phyloP scores from a whole-genome alignment of 1,140 invertebrate species.

The Stegodyphus dumicola region DNA sequence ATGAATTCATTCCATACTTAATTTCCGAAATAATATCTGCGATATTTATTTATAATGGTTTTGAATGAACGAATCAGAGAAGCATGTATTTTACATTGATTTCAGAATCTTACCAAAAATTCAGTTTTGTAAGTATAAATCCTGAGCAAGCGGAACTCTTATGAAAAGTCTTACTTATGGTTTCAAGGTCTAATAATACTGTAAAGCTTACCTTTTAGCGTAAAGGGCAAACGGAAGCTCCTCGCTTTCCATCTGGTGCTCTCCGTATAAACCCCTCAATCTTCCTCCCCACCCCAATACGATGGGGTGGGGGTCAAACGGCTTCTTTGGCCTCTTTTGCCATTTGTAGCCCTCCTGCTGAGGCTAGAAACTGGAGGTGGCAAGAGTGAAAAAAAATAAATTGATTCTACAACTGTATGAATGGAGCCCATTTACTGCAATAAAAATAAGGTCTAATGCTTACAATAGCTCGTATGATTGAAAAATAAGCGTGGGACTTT shows the following conservation, averaged over 20 bases:
- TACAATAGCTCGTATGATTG: slow-evolving; percentile 25
- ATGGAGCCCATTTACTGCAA: background rate
- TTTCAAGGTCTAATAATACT: too few species aligned
- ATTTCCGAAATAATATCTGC: too few species aligned
- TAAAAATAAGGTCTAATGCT: slow-evolving; percentile 27
- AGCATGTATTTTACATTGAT: too few species aligned
- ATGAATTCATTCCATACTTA: too few species aligned
- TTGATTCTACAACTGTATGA: slow-evolving; percentile 4
- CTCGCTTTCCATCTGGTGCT: slow-evolving; percentile 36
- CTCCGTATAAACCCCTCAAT: background rate
- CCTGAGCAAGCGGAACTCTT: too few species aligned
- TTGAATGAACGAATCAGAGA: too few species aligned
- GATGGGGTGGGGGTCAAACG: slow-evolving; percentile 15
- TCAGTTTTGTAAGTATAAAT: too few species aligned
- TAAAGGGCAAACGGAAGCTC: slow-evolving; percentile 37
- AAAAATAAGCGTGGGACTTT: slow-evolving; percentile 17
- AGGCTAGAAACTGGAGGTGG: background rate
- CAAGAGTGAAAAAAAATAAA: slow-evolving; percentile 5
- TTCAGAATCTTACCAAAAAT: too few species aligned
- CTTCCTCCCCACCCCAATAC: background rate
- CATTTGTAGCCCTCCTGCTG: background rate
- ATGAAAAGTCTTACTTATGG: too few species aligned
- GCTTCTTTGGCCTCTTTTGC: slow-evolving; percentile 18
- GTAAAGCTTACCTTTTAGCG: background rate
- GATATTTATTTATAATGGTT: too few species aligned